Conservation (phyloP, 2,113 vertebrate genomes). For the Piaya cayana region DNA sequence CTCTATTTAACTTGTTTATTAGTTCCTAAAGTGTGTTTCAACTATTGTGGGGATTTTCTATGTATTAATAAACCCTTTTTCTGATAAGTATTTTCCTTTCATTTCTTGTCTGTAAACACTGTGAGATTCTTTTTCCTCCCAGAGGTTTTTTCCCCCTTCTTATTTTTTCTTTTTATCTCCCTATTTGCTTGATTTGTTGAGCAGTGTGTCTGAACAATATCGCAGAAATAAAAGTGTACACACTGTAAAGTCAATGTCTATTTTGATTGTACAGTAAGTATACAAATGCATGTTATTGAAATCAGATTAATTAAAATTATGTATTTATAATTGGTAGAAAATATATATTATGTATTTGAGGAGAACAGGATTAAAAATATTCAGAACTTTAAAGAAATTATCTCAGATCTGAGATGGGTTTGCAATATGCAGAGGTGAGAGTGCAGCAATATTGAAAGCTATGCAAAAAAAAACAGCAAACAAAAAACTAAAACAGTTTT, state of each 20-base stretch:
- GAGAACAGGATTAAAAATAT: conserved; percentile 58
- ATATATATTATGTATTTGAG: conserved; percentile 75
- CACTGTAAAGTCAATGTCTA: conserved; percentile 77
- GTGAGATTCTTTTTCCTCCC: conserved; percentile 68
- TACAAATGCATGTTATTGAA: conserved; percentile 81
- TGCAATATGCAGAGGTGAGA: conserved; percentile 61
- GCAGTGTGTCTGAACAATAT: conserved; percentile 74
- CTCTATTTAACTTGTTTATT: conserved; percentile 81
- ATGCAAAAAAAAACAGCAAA: conserved; percentile 68
- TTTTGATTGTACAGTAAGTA: conserved; percentile 80
- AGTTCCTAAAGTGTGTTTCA: conserved; percentile 81
- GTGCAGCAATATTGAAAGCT: conserved; percentile 75
- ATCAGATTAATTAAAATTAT: conserved; percentile 74
- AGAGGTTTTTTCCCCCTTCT: background rate
- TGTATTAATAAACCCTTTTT: conserved; percentile 77
- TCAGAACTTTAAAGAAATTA: conserved; percentile 57
- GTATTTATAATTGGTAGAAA: conserved; percentile 80
- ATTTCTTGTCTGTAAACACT: conserved; percentile 73
- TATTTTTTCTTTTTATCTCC: conserved; percentile 36
- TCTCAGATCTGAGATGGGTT: conserved; percentile 53
- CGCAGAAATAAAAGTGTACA: conserved; percentile 72
- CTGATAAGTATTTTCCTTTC: conserved; percentile 63
- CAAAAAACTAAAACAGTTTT: background rate
- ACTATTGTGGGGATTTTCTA: conserved; percentile 78
- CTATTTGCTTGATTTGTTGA: conserved; percentile 69